Percentiles rank a stretch among this genome's conserved stretches.
These are phyloP conservation scores for Eristalinus aeneus DNA, from an alignment of 2,888 invertebrate species.

Conservation along the genomic window DNA sequence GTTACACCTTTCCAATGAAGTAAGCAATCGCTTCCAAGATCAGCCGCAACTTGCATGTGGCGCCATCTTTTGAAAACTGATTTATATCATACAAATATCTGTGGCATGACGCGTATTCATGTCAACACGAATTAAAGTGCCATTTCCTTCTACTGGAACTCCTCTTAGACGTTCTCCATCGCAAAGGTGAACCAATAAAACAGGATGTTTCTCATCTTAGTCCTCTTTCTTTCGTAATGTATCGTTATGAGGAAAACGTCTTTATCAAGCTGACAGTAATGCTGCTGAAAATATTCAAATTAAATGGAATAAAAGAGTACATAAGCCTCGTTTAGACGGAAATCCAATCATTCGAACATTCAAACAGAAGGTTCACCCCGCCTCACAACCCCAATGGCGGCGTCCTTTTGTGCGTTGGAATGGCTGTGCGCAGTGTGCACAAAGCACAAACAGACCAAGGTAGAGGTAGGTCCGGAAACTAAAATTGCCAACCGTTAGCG, in stretches of 20 bases:
- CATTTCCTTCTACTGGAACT: too few relatives aligned
- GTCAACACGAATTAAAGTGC: too few relatives aligned
- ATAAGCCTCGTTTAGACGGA: background rate
- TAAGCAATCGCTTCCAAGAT: too few relatives aligned
- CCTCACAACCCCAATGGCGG: background rate
- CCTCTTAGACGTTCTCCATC: too few relatives aligned
- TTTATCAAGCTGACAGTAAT: background rate
- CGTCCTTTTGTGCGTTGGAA: background rate
- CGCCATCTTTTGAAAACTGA: too few relatives aligned
- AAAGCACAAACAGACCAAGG: slow-evolving; percentile 14
- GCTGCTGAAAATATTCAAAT: background rate
- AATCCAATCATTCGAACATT: background rate
- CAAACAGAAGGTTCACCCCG: background rate
- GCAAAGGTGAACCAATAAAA: too few relatives aligned
- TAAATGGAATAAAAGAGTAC: background rate
- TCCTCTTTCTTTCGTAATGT: background rate
- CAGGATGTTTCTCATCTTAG: too few relatives aligned
- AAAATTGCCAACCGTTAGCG: slow-evolving; percentile 16
- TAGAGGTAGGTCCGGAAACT: slow-evolving; percentile 68
- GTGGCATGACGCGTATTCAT: too few relatives aligned
- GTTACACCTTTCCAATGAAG: too few relatives aligned
- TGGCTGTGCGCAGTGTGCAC: background rate
- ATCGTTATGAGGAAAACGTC: background rate
- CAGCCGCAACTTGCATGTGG: too few relatives aligned
- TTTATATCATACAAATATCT: too few relatives aligned